These are phyloP conservation scores for Mohoua ochrocephala DNA, from an alignment of 2,113 vertebrate genomes.

Conservation along the genomic window DNA sequence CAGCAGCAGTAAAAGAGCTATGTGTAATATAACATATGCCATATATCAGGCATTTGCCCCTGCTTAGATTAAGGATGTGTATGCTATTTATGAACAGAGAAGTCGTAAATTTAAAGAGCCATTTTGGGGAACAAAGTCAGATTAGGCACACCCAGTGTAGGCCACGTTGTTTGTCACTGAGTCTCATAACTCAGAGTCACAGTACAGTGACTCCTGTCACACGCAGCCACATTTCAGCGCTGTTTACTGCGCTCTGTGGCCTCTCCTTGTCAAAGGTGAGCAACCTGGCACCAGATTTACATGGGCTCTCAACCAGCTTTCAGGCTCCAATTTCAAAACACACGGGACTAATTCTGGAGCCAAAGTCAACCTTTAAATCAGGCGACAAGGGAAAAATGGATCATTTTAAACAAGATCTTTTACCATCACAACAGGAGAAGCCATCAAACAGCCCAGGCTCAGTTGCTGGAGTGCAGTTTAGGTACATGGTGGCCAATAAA, in stretches of 20 bases:
- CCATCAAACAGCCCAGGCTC: background rate
- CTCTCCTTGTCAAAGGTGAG: constrained; percentile 37
- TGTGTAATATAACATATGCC: background rate
- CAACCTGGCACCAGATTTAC: constrained; percentile 33
- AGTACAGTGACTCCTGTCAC: background rate
- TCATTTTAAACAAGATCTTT: constrained; percentile 62
- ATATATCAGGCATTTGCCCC: background rate
- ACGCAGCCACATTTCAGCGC: background rate
- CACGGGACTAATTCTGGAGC: constrained; percentile 71
- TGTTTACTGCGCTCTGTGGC: constrained; percentile 4
- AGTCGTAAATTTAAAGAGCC: constrained; percentile 12
- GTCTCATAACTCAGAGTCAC: background rate
- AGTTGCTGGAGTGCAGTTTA: background rate
- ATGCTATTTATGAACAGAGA: constrained; percentile 33
- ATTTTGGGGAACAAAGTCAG: background rate
- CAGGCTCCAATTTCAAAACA: constrained; percentile 64
- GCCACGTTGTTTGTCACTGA: background rate
- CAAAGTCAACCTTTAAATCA: constrained; percentile 67
- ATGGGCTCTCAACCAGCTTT: constrained; percentile 11
- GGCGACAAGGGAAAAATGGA: constrained; percentile 53
- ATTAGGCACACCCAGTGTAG: background rate
- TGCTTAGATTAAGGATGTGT: background rate
- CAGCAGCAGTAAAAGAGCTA: background rate
- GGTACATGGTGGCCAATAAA: background rate
- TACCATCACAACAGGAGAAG: constrained; percentile 65